A percentile compares a stretch with the other conserved stretches of the same genome.
phyloP scores from a whole-genome alignment of 2,888 invertebrate species.

The Troides helena region DNA sequence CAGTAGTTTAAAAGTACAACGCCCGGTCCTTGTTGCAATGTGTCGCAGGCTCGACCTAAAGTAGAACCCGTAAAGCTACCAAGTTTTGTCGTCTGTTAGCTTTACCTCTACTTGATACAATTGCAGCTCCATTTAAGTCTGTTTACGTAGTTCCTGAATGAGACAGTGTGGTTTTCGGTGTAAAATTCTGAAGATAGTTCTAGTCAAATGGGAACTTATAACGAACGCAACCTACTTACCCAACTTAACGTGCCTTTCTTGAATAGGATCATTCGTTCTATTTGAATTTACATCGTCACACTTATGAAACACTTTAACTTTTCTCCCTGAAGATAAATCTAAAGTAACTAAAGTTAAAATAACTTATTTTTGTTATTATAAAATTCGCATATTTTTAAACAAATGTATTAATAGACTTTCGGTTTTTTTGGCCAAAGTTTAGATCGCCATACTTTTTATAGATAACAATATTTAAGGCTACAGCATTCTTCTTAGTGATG shows the following conservation, averaged over 20 bases:
- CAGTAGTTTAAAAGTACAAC: background rate
- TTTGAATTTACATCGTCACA: background rate
- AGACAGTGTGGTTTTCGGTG: constrained; percentile 21
- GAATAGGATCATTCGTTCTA: background rate
- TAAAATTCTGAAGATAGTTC: constrained; percentile 5
- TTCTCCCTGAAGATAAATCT: no score
- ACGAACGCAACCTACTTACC: constrained; percentile 7
- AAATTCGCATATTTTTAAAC: no score
- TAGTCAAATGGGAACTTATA: constrained; percentile 7
- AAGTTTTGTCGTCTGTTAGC: constrained; percentile 38
- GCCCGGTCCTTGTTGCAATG: constrained; percentile 15
- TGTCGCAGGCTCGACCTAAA: constrained; percentile 27
- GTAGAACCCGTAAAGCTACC: constrained; percentile 34
- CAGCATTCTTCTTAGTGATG: no score
- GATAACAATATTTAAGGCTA: no score
- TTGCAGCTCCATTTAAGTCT: constrained; percentile 32
- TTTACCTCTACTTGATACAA: constrained; percentile 33
- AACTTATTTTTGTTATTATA: no score
- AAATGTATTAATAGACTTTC: no score
- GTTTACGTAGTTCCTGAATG: constrained; percentile 30
- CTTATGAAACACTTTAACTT: no score
- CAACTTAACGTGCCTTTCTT: background rate
- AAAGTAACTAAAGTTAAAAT: no score
- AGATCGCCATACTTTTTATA: no score
- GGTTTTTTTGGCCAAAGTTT: no score